A percentile compares a stretch with the other conserved stretches of the same genome.
These are phyloP conservation scores for Teleopsis dalmanni DNA, from an alignment of 1,140 invertebrate genomes.

Conservation along the genomic window DNA sequence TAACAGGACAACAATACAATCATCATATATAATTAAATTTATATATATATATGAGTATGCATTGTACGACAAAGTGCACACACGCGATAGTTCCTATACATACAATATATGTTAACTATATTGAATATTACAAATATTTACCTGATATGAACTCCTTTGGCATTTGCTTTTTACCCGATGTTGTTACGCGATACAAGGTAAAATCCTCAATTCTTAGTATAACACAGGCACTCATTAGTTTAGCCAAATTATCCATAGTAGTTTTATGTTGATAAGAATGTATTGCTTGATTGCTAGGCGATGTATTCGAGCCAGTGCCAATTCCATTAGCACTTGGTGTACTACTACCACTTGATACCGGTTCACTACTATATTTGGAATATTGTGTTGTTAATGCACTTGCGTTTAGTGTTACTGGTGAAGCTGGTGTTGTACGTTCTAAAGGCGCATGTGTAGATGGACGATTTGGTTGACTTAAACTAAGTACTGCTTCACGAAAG, in stretches of 20 bases:
- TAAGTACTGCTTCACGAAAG: conserved; percentile 58
- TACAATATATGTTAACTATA: too few species aligned
- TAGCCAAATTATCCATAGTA: conserved; percentile 66
- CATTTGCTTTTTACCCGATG: conserved; percentile 58
- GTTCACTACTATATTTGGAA: neutral
- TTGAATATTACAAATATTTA: conserved; percentile 31
- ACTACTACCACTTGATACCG: conserved; percentile 5
- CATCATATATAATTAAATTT: too few species aligned
- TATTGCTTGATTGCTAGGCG: conserved; percentile 14
- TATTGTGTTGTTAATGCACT: conserved; percentile 19
- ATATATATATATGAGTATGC: neutral
- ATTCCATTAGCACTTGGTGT: conserved; percentile 25
- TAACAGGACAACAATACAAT: too few species aligned
- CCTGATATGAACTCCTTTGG: conserved; percentile 76
- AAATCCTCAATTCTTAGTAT: conserved; percentile 85
- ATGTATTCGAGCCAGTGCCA: conserved; percentile 10
- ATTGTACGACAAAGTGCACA: neutral
- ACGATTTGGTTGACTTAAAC: conserved; percentile 55
- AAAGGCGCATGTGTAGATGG: conserved; percentile 51
- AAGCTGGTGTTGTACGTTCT: conserved; percentile 44
- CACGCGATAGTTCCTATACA: neutral
- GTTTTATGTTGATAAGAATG: conserved; percentile 55
- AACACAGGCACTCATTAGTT: conserved; percentile 86
- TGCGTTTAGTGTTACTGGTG: conserved; percentile 32
- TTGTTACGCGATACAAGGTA: conserved; percentile 74